Evolutionary conservation across 2,113 vertebrate genomes (phyloP).

Genomic region (Nerophis lumbriciformis): DNA sequence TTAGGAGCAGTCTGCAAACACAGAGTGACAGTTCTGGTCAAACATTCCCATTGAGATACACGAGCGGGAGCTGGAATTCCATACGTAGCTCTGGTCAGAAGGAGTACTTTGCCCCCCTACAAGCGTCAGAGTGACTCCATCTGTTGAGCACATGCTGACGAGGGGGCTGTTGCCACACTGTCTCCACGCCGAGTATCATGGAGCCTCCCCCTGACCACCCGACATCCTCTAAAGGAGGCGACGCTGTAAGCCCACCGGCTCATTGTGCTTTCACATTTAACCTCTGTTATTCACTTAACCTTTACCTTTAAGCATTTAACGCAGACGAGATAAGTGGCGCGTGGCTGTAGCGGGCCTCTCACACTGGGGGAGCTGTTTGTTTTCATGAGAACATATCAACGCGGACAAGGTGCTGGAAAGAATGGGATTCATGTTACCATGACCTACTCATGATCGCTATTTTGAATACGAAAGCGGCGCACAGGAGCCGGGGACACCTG

Average conservation of each 20-base stretch:
- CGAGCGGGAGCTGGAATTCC: constrained; percentile 43
- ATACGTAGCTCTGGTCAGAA: constrained; percentile 45
- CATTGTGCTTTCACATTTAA: constrained; percentile 61
- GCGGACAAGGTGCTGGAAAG: constrained; percentile 58
- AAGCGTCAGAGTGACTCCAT: constrained; percentile 57
- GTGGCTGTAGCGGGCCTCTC: constrained; percentile 39
- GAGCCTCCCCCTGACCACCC: constrained; percentile 31
- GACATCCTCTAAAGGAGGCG: constrained; percentile 56
- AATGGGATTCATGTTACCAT: constrained; percentile 60
- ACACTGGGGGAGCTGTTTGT: constrained; percentile 47
- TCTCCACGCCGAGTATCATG: constrained; percentile 42
- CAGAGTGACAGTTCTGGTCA: constrained; percentile 23
- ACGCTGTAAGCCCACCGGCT: constrained; percentile 47
- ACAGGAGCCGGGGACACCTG: constrained; percentile 61
- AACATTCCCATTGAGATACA: constrained; percentile 27
- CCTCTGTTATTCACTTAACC: constrained; percentile 65
- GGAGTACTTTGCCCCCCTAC: constrained; percentile 41
- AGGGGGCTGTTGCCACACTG: constrained; percentile 46
- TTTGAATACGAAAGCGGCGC: constrained; percentile 56
- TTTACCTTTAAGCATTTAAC: constrained; percentile 60
- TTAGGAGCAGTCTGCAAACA: constrained; percentile 16
- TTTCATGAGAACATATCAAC: constrained; percentile 55
- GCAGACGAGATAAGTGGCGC: constrained; percentile 16
- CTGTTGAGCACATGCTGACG: constrained; percentile 49
- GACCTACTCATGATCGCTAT: constrained; percentile 58